A percentile compares a stretch with the other conserved stretches of the same genome.
phyloP scores from a whole-genome alignment of 1,140 invertebrate genomes.

The Platyura marginata region DNA sequence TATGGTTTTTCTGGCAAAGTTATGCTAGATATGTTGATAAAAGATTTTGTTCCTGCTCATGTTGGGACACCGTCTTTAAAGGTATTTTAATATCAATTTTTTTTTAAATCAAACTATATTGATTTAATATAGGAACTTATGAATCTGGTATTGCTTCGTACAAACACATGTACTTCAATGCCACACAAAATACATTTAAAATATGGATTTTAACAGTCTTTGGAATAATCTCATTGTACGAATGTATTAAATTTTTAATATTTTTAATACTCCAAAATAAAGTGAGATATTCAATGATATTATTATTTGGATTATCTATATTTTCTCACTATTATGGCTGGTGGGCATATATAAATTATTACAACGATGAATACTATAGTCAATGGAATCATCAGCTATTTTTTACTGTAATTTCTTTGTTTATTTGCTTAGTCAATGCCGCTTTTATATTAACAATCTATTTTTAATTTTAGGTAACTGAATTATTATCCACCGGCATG shows the following conservation, averaged over 20 bases:
- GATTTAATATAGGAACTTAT: slow-evolving; percentile 36
- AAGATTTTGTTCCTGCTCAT: slow-evolving; percentile 51
- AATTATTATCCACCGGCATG: slow-evolving; percentile 46
- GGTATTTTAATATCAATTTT: slow-evolving; percentile 25
- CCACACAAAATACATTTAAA: slow-evolving; percentile 50
- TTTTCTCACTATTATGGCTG: slow-evolving; percentile 72
- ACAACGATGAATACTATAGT: slow-evolving; percentile 65
- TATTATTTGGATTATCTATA: slow-evolving; percentile 46
- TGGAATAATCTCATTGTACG: slow-evolving; percentile 48
- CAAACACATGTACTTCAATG: slow-evolving; percentile 73
- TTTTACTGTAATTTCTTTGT: slow-evolving; percentile 31
- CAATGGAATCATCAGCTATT: slow-evolving; percentile 61
- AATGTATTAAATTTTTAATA: slow-evolving; percentile 44
- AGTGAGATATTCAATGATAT: slow-evolving; percentile 45
- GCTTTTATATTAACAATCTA: not conserved
- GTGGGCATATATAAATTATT: slow-evolving; percentile 72
- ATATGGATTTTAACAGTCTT: slow-evolving; percentile 55
- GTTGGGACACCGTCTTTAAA: slow-evolving; percentile 69
- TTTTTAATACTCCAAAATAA: slow-evolving; percentile 31
- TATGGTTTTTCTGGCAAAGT: slow-evolving; percentile 52
- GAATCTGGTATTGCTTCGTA: slow-evolving; percentile 54
- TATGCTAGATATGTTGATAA: slow-evolving; percentile 45
- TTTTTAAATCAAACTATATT: slow-evolving; percentile 4
- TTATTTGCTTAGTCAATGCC: slow-evolving; percentile 2
- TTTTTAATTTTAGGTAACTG: slow-evolving; percentile 33